Evolutionary conservation across 2,888 invertebrate genomes (phyloP), one percentile per base, ranked within the genome.

Genomic region (Miltochrista miniata): DNA sequence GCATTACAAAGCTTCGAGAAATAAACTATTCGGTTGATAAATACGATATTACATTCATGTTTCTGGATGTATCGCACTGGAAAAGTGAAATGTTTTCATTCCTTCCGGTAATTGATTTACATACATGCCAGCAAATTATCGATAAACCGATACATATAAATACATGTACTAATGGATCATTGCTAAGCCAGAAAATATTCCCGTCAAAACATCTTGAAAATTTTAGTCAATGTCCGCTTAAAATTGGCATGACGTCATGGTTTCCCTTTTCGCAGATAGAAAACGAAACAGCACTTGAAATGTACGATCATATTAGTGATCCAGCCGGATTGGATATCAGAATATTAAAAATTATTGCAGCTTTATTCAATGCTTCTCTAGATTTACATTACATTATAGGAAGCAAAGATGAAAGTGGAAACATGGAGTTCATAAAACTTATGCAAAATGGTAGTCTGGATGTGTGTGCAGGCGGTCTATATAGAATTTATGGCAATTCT

Each of bases 381-480:
- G 66, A 78, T 0, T 56, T 81, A 34, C 64, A 74, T 55, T 83
- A 78, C 41, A 72, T 85, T 44, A 34, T 47, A 14, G 56, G 54
- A 8, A 72, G 75, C 62, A 74, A 75, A 56, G 78, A 72, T 48
- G 70, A 72, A 0, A 63, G 31, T n/a, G 13, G 47, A 1, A 44
- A 74, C 9, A 11, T 0, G 0, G 62, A 71, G 0, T 85, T 75
- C 55, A 11, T 87, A 15, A 40, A 69, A 0, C 74, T 73, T 12
- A 4, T 90, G 2, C 3, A 63, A 2, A 85, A 90, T 54, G 84
- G 81, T 1, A 84, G 75, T 34, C 57, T 90, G 4, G 87, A 90
- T 37, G 64, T 70, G 0, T 80, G 80, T 45, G 85, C 83, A 8
- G 89, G 90, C 0, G 90, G 89, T 0, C 59, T 84, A 0, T 87